Percentiles rank a stretch among this genome's conserved stretches.
Conservation (phyloP, 1,140 invertebrate species). For the Meloidogyne chitwoodi region DNA sequence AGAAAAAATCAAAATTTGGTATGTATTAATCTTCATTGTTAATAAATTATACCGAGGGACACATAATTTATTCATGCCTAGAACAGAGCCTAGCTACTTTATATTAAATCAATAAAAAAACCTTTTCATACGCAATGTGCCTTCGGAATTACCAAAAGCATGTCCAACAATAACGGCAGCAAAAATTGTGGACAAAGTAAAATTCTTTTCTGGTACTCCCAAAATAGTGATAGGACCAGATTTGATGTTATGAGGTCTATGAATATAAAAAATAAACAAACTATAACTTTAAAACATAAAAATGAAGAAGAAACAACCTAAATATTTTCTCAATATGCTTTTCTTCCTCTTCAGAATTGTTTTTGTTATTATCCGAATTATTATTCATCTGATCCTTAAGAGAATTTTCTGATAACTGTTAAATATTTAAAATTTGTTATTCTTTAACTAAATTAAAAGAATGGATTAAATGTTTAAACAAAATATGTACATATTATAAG, state of each 20-base stretch:
- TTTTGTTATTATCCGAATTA: neutral
- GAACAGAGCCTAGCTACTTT: too few relatives aligned
- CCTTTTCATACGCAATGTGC: neutral
- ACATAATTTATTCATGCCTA: too few relatives aligned
- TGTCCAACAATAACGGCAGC: neutral
- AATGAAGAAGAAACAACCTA: neutral
- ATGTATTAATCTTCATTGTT: too few relatives aligned
- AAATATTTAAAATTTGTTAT: neutral
- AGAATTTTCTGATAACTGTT: neutral
- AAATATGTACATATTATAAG: neutral
- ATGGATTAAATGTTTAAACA: neutral
- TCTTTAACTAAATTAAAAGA: too few relatives aligned
- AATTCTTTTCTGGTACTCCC: neutral
- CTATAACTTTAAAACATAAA: neutral
- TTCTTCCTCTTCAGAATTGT: neutral
- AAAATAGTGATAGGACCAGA: neutral
- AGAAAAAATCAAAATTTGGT: too few relatives aligned
- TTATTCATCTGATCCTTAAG: neutral
- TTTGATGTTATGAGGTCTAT: neutral
- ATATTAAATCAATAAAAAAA: too few relatives aligned
- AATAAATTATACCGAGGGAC: too few relatives aligned
- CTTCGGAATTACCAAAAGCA: neutral
- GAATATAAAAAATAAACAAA: neutral
- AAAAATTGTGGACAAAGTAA: neutral
- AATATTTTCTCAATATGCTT: neutral